Conservation (phyloP, 2,113 vertebrate genomes). For the Burhinus oedicnemus region DNA sequence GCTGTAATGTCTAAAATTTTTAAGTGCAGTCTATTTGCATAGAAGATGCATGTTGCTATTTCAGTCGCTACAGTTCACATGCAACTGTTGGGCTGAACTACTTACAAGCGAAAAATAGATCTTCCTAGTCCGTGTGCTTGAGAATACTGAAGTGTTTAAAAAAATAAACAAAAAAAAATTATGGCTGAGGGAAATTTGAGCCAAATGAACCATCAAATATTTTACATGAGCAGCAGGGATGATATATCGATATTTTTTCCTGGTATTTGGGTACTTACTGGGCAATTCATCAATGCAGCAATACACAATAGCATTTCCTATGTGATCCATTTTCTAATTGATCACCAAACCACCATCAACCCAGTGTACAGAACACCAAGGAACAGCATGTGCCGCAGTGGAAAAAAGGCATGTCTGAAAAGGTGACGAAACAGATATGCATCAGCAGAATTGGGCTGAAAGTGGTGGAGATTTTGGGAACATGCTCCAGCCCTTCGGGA, state of each 20-base stretch:
- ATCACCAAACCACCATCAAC: neutral
- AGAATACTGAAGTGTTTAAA: neutral
- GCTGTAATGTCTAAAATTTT: neutral
- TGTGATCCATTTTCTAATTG: neutral
- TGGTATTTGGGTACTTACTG: neutral
- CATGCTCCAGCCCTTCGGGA: fast-evolving
- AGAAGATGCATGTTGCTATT: constrained; percentile 10
- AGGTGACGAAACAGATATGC: too few species aligned
- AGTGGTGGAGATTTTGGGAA: neutral
- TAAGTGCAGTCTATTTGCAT: neutral
- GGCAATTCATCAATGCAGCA: neutral
- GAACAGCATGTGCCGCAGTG: neutral
- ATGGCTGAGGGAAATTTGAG: neutral
- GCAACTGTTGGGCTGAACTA: constrained; percentile 7
- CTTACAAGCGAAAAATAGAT: constrained; percentile 2
- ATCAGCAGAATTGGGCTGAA: neutral
- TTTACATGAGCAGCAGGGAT: neutral
- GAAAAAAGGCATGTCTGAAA: neutral
- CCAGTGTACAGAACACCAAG: fast-evolving
- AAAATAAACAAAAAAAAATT: neutral
- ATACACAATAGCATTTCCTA: neutral
- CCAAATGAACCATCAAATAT: neutral
- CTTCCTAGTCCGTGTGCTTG: neutral
- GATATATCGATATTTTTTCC: neutral
- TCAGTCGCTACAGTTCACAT: neutral